A percentile compares a stretch with the other conserved stretches of the same genome.
These are phyloP conservation scores for Hirudo medicinalis DNA, from an alignment of 1,140 invertebrate species.

Conservation along the genomic window DNA sequence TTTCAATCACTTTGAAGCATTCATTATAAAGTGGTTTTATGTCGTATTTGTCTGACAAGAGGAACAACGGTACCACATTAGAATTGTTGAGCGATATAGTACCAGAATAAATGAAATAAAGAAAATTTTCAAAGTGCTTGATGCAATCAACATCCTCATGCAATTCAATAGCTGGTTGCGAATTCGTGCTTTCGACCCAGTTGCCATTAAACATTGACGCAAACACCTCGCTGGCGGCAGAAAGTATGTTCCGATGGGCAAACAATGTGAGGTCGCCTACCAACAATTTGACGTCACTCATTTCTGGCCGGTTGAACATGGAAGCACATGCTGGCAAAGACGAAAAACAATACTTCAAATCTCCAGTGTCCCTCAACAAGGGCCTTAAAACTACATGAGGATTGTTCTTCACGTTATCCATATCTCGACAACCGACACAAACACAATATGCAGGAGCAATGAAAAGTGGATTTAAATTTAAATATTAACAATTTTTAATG, in stretches of 20 bases:
- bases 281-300: conserved; percentile 19
- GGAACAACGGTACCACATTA: conserved; percentile 21
- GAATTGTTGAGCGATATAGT: conserved; percentile 18
- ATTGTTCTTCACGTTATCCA: conserved; percentile 10
- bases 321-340: conserved; percentile 16
- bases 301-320: conserved; percentile 20
- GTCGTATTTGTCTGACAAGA: conserved; percentile 22
- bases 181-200: conserved; percentile 16
- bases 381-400: conserved; percentile 21
- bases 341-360: conserved; percentile 15
- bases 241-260: conserved; percentile 20
- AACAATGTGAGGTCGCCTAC: conserved; percentile 19
- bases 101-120: conserved; percentile 23
- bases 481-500: too few relatives aligned
- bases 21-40: conserved; percentile 18
- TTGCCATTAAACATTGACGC: conserved; percentile 17
- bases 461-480: too few relatives aligned
- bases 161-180: neutral
- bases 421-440: too few relatives aligned
- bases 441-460: too few relatives aligned
- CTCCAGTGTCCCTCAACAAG: conserved; percentile 17
- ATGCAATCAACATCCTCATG: conserved; percentile 22
- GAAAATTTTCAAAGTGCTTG: conserved; percentile 21
- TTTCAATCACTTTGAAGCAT: conserved; percentile 22
- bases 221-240: conserved; percentile 22